Evolutionary conservation across 2,113 vertebrate species (phyloP), one percentile per base, ranked within the genome.

Genomic region (Aramus guarauna): DNA sequence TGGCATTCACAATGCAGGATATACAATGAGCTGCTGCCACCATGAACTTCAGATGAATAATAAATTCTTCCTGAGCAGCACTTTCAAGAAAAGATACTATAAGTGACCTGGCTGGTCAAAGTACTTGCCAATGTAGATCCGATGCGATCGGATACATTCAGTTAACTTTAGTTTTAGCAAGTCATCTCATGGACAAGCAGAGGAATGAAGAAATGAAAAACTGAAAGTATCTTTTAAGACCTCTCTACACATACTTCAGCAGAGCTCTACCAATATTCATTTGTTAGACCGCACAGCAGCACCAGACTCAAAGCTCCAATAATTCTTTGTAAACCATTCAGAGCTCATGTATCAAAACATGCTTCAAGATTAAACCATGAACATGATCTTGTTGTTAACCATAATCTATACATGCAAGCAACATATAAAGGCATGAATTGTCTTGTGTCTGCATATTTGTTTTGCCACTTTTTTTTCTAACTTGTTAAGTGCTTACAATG

Each of bases 301-400:
- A 24, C 56, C 58, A 91, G 16, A 8, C 68, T 84, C 29, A 67
- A 64, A 85, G 45, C 32, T 81, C 55, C 30, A 77, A 56, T 8
- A 67, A 30, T 29, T 81, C 64, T 73, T 15, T 43, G 27, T 16
- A 58, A 73, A 60, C 2, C 36, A 36, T 18, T 34, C 48, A 71
- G 37, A 89, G 29, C 6, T 85, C 27, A 27, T 1, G 3, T 50
- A 84, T 8, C 43, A 71, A 41, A 75, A 87, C 0, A 32, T 45
- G 17, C 18, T 95, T 86, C 66, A 37, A n/a, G 30, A 69, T 36
- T 32, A 55, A 83, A 79, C 11, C 45, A 74, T 50, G 24, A 74
- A 34, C 27, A 11, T 2, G 11, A 53, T 14, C 21, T 34, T 59
- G 9, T 45, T 26, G 48, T 2, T 5, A 0, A 37, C 13, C 20